Evolutionary conservation across 2,888 invertebrate genomes (phyloP).

Genomic region (Zaprionus obscuricornis): DNA sequence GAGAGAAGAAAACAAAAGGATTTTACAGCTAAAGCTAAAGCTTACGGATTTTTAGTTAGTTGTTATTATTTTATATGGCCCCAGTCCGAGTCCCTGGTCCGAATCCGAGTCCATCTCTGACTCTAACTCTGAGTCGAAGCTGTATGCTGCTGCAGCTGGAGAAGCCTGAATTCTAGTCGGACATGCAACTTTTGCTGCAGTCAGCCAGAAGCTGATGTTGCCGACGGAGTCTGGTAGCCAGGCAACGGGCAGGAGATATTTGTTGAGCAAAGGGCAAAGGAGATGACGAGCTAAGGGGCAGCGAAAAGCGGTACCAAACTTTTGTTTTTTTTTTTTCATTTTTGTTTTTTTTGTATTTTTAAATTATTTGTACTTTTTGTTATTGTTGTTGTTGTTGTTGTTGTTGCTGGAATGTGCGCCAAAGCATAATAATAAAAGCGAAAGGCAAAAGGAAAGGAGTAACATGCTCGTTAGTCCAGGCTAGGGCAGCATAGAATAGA

Average conservation of each 20-base stretch:
- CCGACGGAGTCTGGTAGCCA: conserved; percentile 43
- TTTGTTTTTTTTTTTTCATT: conserved; percentile 37
- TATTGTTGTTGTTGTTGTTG: conserved; percentile 19
- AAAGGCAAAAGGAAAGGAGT: conserved; percentile 74
- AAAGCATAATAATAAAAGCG: conserved; percentile 80
- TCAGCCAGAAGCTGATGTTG: conserved; percentile 32
- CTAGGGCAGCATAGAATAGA: conserved; percentile 39
- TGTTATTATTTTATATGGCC: conserved; percentile 76
- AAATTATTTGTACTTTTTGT: too few relatives aligned
- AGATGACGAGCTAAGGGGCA: neutral
- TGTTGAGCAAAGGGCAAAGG: neutral
- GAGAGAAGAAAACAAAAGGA: conserved; percentile 72
- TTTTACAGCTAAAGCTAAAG: conserved; percentile 79
- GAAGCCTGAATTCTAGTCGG: conserved; percentile 28
- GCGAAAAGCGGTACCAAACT: conserved; percentile 61
- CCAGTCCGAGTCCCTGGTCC: conserved; percentile 31
- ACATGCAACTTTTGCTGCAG: conserved; percentile 73
- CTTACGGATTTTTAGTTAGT: conserved; percentile 77
- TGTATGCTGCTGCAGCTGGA: conserved; percentile 21
- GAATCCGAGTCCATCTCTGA: conserved; percentile 26
- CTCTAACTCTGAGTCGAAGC: conserved; percentile 20
- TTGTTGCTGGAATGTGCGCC: conserved; percentile 68
- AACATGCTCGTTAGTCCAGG: conserved; percentile 74
- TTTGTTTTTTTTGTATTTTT: conserved; percentile 11
- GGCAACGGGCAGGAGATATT: conserved; percentile 46